Base-by-base conservation (phyloP, 1,140 invertebrate species). In the Halotydeus destructor region DNA sequence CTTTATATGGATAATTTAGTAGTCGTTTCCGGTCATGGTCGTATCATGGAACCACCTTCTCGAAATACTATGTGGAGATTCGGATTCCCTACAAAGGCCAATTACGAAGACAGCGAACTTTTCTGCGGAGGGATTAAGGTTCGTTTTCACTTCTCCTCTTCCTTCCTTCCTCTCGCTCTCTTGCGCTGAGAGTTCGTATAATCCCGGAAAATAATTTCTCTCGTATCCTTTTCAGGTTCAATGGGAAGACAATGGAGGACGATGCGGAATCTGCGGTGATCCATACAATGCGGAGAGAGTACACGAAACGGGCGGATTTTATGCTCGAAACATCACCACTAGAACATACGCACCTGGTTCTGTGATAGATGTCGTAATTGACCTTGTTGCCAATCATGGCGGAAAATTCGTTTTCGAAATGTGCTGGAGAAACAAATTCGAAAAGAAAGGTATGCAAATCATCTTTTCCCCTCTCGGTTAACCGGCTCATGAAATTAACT, bases 51-150 rank as follows among this genome's bases (percentile, higher is more conserved):
- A 57, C 85, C 85, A 0, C 83, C 85, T 1, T 72, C 81, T 0
- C 68, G 85, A 16, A 88, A 89, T 61, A 75, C 75, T 16, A 85
- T 86, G 78, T 93, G 85, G 85, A 43, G 85, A 36, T 81, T 85
- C 54, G 85, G 84, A 2, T 91, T 77, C 60, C 75, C 76, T 1
- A 88, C 83, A 63, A 80, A 83, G 1, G 77, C 84, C 8, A 86
- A 93, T 60, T 91, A 89, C 54, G 84, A 91, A 50, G 86, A 93
- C 56, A 91, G 86, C 50, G 83, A 75, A 53, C 57, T 75, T 0
- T 75, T 69, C 54, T 77, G 75, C 44, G 85, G 86, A 2, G 86
- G 85, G 31, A 78, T 78, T 69, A 74, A 60, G 73, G 79, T 83
- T 61, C 58, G 64, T 43, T 25, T 11, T 11, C 8, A 14, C 27